Evolutionary conservation across 2,888 invertebrate genomes (phyloP).

Genomic region (Elysia crispata): DNA sequence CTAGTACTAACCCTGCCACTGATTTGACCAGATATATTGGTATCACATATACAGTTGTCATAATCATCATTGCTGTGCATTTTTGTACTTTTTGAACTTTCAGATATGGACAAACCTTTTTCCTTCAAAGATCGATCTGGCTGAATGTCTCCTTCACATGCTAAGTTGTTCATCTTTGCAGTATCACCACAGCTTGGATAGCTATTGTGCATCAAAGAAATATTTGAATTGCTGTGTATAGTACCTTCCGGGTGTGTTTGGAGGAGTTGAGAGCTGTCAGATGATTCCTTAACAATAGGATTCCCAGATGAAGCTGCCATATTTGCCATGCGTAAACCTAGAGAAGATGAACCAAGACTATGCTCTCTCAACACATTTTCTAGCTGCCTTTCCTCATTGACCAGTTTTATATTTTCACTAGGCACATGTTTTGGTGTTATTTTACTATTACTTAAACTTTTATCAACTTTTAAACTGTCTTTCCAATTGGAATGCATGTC

Average conservation of each 20-base stretch:
- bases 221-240: background rate
- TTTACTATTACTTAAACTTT: too few relatives aligned
- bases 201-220: constrained; percentile 4
- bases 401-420: background rate
- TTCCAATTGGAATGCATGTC: background rate
- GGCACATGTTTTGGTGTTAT: constrained; percentile 2
- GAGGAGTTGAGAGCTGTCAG: too few relatives aligned
- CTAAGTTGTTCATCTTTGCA: too few relatives aligned
- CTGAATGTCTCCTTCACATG: background rate
- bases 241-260: background rate
- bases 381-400: constrained; percentile 54
- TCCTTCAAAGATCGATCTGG: too few relatives aligned
- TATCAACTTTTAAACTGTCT: too few relatives aligned
- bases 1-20: background rate
- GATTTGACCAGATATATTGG: too few relatives aligned
- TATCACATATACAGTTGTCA: too few relatives aligned
- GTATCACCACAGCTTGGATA: too few relatives aligned
- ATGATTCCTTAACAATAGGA: background rate
- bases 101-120: background rate
- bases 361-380: constrained; percentile 60
- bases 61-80: too few relatives aligned
- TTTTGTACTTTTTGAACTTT: too few relatives aligned
- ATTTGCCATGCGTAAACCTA: constrained; percentile 65
- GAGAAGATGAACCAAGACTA: constrained; percentile 62
- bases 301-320: constrained; percentile 28